Evolutionary conservation across 2,797 vertebrate genomes (phyloP).

Genomic region (Oryzias dopingdopingensis): DNA sequence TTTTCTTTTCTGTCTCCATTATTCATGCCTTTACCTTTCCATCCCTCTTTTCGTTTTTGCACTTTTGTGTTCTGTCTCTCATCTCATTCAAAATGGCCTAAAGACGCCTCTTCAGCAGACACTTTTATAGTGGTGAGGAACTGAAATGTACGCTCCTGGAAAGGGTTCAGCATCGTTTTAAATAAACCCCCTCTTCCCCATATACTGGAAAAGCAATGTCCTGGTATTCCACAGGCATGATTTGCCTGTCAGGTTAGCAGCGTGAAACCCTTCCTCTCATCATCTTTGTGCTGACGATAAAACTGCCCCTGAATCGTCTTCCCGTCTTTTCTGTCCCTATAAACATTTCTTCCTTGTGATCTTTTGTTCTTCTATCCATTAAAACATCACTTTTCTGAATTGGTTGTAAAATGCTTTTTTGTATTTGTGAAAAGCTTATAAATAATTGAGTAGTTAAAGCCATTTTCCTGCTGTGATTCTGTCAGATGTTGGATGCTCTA

Average conservation of each 20-base stretch:
- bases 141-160: conserved; percentile 34
- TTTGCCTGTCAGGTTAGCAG: conserved; percentile 46
- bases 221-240: conserved; percentile 45
- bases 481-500: no score
- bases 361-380: conserved; percentile 12
- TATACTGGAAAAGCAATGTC: conserved; percentile 59
- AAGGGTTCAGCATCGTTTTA: conserved; percentile 48
- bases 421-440: conserved; percentile 5
- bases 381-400: conserved; percentile 1
- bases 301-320: conserved; percentile 3
- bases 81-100: conserved; percentile 29
- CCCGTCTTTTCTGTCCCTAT: conserved; percentile 18
- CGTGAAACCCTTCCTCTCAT: conserved; percentile 11
- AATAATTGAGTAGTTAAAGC: conserved; percentile 3
- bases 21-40: not conserved
- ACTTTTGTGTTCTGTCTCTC: not conserved
- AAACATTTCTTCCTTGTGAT: conserved; percentile 24
- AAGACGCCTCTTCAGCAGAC: conserved; percentile 52
- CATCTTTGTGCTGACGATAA: conserved; percentile 5
- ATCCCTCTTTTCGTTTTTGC: conserved; percentile 8
- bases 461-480: no score
- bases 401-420: conserved; percentile 1
- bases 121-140: conserved; percentile 69
- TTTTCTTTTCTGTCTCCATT: not conserved
- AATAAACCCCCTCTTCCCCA: conserved; percentile 58